These are phyloP conservation scores for Tricholauxania praeusta DNA, from an alignment of 2,888 invertebrate genomes.

Conservation along the genomic window DNA sequence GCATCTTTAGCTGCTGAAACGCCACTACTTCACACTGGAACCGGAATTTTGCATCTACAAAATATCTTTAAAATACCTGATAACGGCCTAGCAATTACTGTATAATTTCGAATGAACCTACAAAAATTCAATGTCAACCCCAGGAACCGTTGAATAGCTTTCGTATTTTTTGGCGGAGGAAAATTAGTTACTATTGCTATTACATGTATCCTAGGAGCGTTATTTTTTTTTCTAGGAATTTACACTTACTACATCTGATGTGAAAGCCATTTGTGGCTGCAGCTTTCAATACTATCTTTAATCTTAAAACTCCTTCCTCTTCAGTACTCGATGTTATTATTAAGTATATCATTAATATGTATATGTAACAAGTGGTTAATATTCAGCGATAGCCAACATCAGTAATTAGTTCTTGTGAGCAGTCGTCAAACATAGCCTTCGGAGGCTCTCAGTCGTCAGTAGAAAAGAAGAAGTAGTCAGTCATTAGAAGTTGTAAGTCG, in stretches of 20 bases:
- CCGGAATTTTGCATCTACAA: not conserved
- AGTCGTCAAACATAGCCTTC: too few species aligned
- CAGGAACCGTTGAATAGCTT: constrained; percentile 29
- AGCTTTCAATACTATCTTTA: constrained; percentile 17
- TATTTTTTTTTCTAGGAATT: constrained; percentile 38
- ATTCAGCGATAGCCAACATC: too few species aligned
- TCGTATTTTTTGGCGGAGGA: constrained; percentile 31
- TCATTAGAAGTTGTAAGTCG: too few species aligned
- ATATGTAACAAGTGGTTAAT: constrained; percentile 27
- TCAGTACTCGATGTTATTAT: constrained; percentile 41
- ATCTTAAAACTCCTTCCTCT: constrained; percentile 31
- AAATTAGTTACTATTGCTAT: constrained; percentile 38
- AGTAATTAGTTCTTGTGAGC: too few species aligned
- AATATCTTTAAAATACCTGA: not conserved
- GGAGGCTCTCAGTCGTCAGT: too few species aligned
- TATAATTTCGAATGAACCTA: not conserved
- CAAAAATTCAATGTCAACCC: constrained; percentile 2
- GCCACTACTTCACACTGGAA: not conserved
- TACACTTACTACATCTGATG: constrained; percentile 43
- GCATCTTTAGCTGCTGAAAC: constrained; percentile 19
- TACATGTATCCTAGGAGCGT: constrained; percentile 46
- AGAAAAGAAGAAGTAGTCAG: too few species aligned
- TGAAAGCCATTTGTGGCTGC: not conserved
- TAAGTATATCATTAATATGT: constrained; percentile 47
- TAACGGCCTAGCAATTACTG: not conserved